Evolutionary conservation across 2,797 vertebrate species (phyloP), one percentile per base, ranked within the genome.

Genomic region (Neosilurus hyrtlii): DNA sequence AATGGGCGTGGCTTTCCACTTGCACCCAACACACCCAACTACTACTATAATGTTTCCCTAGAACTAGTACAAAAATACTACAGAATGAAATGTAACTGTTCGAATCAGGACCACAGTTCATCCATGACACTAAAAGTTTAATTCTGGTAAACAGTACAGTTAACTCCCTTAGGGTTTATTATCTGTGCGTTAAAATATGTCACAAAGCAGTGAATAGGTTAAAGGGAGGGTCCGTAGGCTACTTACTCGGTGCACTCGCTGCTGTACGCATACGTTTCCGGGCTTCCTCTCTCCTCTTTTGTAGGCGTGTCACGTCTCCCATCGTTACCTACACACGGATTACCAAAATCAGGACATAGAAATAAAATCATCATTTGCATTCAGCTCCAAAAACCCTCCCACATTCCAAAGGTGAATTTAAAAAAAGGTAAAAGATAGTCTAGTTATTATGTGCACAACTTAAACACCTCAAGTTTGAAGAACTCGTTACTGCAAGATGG

Each of bases 281-380:
- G 1, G 91, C 94, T 77, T 94, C 93, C 63, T 94, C 93, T 84
- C 88, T 92, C 78, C 94, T 89, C 89, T 92, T 92, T 86, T 94
- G 92, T 61, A 94, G 93, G 59, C 93, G 93, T 20, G 93, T 94
- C 73, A 91, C 89, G 85, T 95, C 94, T 71, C 94, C 95, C 89
- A 95, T 93, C 92, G 93, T 93, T 5, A 95, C 94, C 85, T 91
- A 61, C 30, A 81, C 20, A 56, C 61, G 59, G 20, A 80, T n/a
- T 35, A 20, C 2, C 54, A 73, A 59, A 59, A 10, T 35, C 56
- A 59, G 18, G 22, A 59, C 26, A 68, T 14, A 65, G 1, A 11
- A 77, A 57, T 20, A 67, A 78, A 78, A 56, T 22, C n/a, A 73
- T 0, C 57, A 66, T 26, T 66, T 14, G 4, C 30, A 49, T 12